These are phyloP conservation scores for Mesocricetus auratus DNA, from an alignment of 2,113 vertebrate genomes.

Conservation along the genomic window DNA sequence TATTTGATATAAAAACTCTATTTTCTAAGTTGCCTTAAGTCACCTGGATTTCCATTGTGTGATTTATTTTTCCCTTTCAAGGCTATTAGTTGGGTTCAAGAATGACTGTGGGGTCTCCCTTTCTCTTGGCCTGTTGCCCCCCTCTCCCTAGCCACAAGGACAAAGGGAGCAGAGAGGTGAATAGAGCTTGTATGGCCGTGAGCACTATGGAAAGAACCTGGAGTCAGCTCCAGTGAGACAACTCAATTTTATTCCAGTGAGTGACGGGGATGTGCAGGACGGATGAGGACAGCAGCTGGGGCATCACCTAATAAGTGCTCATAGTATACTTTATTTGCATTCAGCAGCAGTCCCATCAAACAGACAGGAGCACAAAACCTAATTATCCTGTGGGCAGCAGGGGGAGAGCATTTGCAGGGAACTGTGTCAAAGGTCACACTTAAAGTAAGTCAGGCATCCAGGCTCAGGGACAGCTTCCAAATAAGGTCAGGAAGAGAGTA, in stretches of 20 bases:
- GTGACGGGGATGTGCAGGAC: too few species aligned
- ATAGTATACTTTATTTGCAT: background rate
- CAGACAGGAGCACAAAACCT: background rate
- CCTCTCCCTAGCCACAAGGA: background rate
- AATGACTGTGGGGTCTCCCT: background rate
- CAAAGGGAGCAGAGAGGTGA: background rate
- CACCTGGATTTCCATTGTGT: slow-evolving; percentile 5
- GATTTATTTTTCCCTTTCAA: background rate
- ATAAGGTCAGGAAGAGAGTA: background rate
- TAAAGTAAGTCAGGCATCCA: background rate
- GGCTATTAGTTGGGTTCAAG: background rate
- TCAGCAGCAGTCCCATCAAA: background rate
- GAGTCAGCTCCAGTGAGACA: background rate
- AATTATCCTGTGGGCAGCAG: background rate
- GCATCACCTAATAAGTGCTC: background rate
- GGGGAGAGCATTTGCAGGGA: background rate
- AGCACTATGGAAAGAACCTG: background rate
- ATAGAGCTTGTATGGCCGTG: background rate
- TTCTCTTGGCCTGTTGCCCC: background rate
- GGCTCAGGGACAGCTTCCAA: background rate
- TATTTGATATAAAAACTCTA: slow-evolving; percentile 39
- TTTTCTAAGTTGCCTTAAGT: slow-evolving; percentile 52
- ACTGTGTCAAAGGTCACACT: background rate
- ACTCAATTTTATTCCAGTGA: too few species aligned
- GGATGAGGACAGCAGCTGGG: background rate